A percentile compares a stretch with the other conserved stretches of the same genome.
phyloP scores from a whole-genome alignment of 2,797 vertebrate species.

The Scarus forsteni region DNA sequence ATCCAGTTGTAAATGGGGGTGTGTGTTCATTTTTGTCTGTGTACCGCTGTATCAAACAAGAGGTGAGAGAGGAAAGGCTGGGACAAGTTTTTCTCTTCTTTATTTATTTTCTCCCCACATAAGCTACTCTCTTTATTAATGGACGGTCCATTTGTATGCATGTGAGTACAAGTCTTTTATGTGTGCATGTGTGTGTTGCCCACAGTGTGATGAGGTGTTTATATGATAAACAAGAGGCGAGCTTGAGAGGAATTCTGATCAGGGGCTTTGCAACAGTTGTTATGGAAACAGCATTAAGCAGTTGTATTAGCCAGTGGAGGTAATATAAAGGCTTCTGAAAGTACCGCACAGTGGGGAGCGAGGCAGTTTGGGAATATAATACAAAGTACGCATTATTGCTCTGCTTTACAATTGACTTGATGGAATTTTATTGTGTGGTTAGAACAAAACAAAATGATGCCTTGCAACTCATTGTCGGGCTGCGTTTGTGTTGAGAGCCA shows the following conservation, averaged over 20 bases:
- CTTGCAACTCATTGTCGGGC: conserved; percentile 49
- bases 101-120: conserved; percentile 45
- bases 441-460: conserved; percentile 64
- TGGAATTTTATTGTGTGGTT: conserved; percentile 64
- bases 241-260: conserved; percentile 85
- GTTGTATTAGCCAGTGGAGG: conserved; percentile 77
- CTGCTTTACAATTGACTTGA: conserved; percentile 66
- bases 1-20: conserved; percentile 38
- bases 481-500: conserved; percentile 39
- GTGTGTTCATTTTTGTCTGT: conserved; percentile 18
- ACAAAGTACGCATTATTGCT: conserved; percentile 72
- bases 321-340: conserved; percentile 83
- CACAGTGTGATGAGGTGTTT: conserved; percentile 79
- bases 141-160: conserved; percentile 62
- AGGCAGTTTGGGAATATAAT: conserved; percentile 73
- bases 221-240: conserved; percentile 82
- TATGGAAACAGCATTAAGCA: conserved; percentile 85
- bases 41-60: conserved; percentile 31
- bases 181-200: conserved; percentile 66
- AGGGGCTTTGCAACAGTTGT: conserved; percentile 87
- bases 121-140: conserved; percentile 54
- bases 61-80: conserved; percentile 37
- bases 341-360: conserved; percentile 70
- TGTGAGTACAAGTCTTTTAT: conserved; percentile 69
- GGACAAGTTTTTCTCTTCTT: conserved; percentile 54